Conservation (phyloP, 2,797 vertebrate species). For the Arrhamphus sclerolepis region DNA sequence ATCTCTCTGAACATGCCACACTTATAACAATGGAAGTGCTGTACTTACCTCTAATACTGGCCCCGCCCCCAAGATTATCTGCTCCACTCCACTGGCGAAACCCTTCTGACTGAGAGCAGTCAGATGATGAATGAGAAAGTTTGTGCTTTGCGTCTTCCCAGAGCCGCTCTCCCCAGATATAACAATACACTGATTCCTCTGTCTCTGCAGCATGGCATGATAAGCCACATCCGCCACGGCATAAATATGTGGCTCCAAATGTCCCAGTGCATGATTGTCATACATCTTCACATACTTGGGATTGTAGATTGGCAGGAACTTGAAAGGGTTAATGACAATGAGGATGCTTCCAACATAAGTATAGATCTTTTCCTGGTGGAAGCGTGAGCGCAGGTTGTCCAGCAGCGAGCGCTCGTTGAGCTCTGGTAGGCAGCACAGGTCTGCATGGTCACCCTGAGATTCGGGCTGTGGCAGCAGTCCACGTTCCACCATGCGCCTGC, state of each 20-base stretch:
- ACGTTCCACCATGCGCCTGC: slow-evolving; percentile 90
- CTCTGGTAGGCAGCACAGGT: slow-evolving; percentile 91
- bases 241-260: slow-evolving; percentile 95
- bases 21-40: background rate
- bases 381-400: slow-evolving; percentile 94
- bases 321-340: slow-evolving; percentile 96
- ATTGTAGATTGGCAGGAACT: slow-evolving; percentile 99
- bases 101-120: slow-evolving; percentile 99
- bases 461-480: slow-evolving; percentile 94
- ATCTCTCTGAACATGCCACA: too few relatives aligned
- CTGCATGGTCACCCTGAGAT: slow-evolving; percentile 88
- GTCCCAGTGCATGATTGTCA: slow-evolving; percentile 94
- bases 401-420: slow-evolving; percentile 95
- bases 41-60: slow-evolving; percentile 94
- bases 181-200: slow-evolving; percentile 95
- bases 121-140: slow-evolving; percentile 98
- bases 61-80: slow-evolving; percentile 98
- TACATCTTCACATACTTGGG: slow-evolving; percentile 99
- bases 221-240: slow-evolving; percentile 97
- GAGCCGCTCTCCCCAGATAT: slow-evolving; percentile 99
- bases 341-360: slow-evolving; percentile 97
- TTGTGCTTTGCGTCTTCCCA: slow-evolving; percentile 98
- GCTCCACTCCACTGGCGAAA: slow-evolving; percentile 98
- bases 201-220: slow-evolving; percentile 94
- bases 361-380: slow-evolving; percentile 97